Evolutionary conservation across 2,797 vertebrate species (phyloP), one percentile per base, ranked within the genome.

Genomic region (Chaetophractus vellerosus): DNA sequence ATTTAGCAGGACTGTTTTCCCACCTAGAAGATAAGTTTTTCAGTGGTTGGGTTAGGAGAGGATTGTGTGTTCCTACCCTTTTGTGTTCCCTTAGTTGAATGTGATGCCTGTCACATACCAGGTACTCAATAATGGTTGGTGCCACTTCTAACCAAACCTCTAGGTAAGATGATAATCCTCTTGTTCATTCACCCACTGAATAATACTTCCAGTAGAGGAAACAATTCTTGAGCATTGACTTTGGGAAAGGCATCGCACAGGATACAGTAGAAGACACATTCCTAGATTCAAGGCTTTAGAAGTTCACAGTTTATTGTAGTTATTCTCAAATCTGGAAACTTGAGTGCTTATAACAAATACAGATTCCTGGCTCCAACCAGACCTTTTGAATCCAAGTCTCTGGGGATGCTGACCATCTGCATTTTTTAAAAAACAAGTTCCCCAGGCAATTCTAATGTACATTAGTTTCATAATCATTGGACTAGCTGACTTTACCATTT

Each of bases 261-360:
- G 24, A 61, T 16, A 26, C 81, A 57, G 68, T 19, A 57, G 36
- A 87, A 68, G 21, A 69, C 79, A 52, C 18, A n/a, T n/a, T 76
- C 85, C 61, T 89, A 24, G 19, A 79, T 74, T 84, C 82, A 55
- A 52, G 33, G 23, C 61, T 93, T 80, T 1, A 50, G 38, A 69
- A 64, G 52, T 48, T 57, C 31, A 76, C 2, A n/a, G 15, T 52
- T 69, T 12, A 79, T 55, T 31, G 33, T 23, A 36, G 63, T 41
- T 33, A 57, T 91, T 76, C 61, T 92, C 16, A 82, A 90, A 90
- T 85, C 50, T 14, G 69, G 66, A 91, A 75, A 5, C 19, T 63
- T 59, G 59, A 52, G n/a, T 88, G 19, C 71, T 75, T 90, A 6
- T 57, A 71, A 71, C 72, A 85, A 75, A 69, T 88, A 45, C 5